Evolutionary conservation across 2,888 invertebrate genomes (phyloP).

Genomic region (Dasysyrphus albostriatus): DNA sequence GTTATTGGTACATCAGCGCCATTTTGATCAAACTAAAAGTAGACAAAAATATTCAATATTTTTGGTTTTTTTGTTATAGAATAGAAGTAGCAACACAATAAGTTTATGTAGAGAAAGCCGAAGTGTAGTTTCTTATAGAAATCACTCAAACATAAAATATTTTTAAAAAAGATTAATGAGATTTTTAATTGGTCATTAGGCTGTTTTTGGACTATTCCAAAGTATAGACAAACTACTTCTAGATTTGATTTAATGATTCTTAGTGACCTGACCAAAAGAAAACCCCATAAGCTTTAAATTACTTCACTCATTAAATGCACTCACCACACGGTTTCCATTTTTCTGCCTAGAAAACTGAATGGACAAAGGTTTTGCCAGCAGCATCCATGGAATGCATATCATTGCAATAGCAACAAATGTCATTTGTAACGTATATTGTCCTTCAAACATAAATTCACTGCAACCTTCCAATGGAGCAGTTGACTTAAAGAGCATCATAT

Average conservation of each 20-base stretch:
- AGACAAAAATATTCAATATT: neutral
- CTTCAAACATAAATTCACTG: slow-evolving; percentile 88
- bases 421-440: slow-evolving; percentile 90
- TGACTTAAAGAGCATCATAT: slow-evolving; percentile 90
- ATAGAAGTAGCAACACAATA: no score
- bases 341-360: slow-evolving; percentile 84
- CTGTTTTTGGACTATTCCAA: no score
- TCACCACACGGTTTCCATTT: slow-evolving; percentile 35
- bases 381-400: slow-evolving; percentile 96
- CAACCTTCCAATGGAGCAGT: slow-evolving; percentile 83
- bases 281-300: no score
- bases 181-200: no score
- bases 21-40: slow-evolving; percentile 31
- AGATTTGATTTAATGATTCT: no score
- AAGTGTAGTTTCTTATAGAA: no score
- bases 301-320: neutral
- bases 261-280: no score
- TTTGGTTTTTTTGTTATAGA: no score
- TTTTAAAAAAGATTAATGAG: no score
- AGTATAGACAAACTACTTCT: no score
- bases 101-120: no score
- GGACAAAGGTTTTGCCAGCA: slow-evolving; percentile 95
- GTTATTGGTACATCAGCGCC: slow-evolving; percentile 78
- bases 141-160: no score
- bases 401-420: slow-evolving; percentile 92